These are phyloP conservation scores for Zaprionus obscuricornis DNA, from an alignment of 2,888 invertebrate genomes.

Conservation along the genomic window DNA sequence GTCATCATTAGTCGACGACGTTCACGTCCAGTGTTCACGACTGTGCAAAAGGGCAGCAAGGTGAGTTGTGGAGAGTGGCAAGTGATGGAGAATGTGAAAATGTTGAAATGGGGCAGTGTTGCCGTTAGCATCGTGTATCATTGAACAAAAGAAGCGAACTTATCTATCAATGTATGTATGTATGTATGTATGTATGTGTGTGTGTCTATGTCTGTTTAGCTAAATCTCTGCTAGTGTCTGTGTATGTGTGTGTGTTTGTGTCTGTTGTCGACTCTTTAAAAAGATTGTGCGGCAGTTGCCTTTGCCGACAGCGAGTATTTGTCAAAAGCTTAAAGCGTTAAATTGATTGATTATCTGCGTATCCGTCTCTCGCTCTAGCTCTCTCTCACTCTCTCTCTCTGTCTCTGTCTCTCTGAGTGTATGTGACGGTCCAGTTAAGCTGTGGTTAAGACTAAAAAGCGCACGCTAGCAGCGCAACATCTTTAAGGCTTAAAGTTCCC, in stretches of 20 bases:
- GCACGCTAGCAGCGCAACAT: constrained; percentile 4
- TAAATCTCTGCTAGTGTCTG: constrained; percentile 40
- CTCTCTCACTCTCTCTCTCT: neutral
- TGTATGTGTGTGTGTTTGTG: constrained; percentile 7
- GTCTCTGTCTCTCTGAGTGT: neutral
- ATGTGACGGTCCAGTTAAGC: constrained; percentile 22
- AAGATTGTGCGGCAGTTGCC: constrained; percentile 51
- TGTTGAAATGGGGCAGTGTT: too few relatives aligned
- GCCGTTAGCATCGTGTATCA: constrained; percentile 48
- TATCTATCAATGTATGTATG: constrained; percentile 64
- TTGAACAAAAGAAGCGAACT: constrained; percentile 47
- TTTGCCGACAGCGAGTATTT: constrained; percentile 53
- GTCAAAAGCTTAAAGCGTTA: constrained; percentile 71
- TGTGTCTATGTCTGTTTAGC: neutral
- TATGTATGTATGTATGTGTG: neutral
- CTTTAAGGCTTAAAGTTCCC: constrained; percentile 64
- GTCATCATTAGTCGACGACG: constrained; percentile 68
- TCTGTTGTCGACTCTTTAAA: constrained; percentile 70
- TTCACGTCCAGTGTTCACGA: constrained; percentile 12
- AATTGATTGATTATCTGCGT: constrained; percentile 67
- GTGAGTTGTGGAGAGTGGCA: constrained; percentile 20
- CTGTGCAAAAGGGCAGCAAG: constrained; percentile 19
- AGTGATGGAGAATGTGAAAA: constrained; percentile 11
- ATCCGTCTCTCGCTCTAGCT: too few relatives aligned
- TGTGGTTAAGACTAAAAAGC: constrained; percentile 31